These are phyloP conservation scores for Agrochola lota DNA, from an alignment of 2,888 invertebrate genomes.

Conservation along the genomic window DNA sequence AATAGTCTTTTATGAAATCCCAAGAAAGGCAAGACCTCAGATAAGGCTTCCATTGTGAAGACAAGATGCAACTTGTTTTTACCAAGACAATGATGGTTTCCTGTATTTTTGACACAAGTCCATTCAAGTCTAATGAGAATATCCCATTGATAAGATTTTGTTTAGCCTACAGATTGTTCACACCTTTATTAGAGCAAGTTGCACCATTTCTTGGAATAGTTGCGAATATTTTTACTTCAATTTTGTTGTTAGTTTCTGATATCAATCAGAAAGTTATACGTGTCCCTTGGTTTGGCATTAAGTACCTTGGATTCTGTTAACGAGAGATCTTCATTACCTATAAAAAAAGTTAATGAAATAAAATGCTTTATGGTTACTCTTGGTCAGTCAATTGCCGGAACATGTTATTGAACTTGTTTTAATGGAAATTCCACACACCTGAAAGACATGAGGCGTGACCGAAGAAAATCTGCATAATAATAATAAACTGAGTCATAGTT, in stretches of 20 bases:
- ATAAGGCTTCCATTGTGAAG: slow-evolving; percentile 61
- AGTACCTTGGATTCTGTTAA: neutral
- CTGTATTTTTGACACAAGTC: slow-evolving; percentile 38
- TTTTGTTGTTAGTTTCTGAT: slow-evolving; percentile 20
- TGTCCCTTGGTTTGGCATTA: neutral
- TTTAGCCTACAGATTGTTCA: slow-evolving; percentile 21
- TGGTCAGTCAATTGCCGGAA: slow-evolving; percentile 34
- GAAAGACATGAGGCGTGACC: slow-evolving; percentile 55
- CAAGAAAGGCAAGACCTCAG: slow-evolving; percentile 54
- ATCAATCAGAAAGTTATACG: neutral
- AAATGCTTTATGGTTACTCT: slow-evolving; percentile 1
- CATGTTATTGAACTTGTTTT: too few species aligned
- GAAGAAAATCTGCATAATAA: slow-evolving; percentile 79
- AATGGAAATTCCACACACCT: slow-evolving; percentile 50
- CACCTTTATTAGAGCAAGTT: slow-evolving; percentile 18
- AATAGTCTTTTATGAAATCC: slow-evolving; percentile 63
- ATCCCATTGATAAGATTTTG: slow-evolving; percentile 32
- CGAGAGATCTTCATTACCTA: neutral
- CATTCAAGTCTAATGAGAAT: slow-evolving; percentile 44
- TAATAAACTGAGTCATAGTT: slow-evolving; percentile 65
- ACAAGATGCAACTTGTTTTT: slow-evolving; percentile 57
- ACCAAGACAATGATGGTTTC: slow-evolving; percentile 53
- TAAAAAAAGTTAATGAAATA: neutral
- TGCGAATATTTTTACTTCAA: slow-evolving; percentile 22
- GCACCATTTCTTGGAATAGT: slow-evolving; percentile 4